These are phyloP conservation scores for Nomada ferruginata DNA, from an alignment of 2,888 invertebrate genomes.

Conservation along the genomic window DNA sequence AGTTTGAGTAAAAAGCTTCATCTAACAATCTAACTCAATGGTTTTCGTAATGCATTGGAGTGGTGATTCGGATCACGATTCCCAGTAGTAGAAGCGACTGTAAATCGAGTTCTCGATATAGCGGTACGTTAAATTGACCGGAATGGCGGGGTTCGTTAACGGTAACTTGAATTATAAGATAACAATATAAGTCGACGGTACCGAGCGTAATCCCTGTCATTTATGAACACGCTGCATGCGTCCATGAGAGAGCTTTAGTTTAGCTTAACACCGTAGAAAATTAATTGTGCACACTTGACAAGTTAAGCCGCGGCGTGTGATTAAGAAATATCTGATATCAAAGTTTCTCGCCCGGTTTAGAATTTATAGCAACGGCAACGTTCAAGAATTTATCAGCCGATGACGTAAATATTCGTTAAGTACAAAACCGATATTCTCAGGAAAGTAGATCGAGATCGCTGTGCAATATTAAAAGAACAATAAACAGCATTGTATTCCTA, in stretches of 20 bases:
- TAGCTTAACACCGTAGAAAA: slow-evolving; percentile 61
- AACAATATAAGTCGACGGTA: slow-evolving; percentile 65
- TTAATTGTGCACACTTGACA: slow-evolving; percentile 63
- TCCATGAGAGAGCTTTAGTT: slow-evolving; percentile 65
- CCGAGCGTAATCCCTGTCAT: slow-evolving; percentile 64
- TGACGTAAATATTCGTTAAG: slow-evolving; percentile 26
- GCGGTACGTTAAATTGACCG: slow-evolving; percentile 2
- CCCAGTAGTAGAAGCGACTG: not conserved
- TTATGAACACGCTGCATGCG: slow-evolving; percentile 67
- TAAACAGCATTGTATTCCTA: not conserved
- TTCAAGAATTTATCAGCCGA: slow-evolving; percentile 39
- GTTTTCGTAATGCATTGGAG: too few species aligned
- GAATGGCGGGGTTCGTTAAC: slow-evolving; percentile 54
- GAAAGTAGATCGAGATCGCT: not conserved
- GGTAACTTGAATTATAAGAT: slow-evolving; percentile 70
- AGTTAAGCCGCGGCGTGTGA: slow-evolving; percentile 53
- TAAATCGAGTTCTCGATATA: slow-evolving; percentile 17
- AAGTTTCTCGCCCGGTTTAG: slow-evolving; percentile 33
- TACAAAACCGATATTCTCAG: slow-evolving; percentile 5
- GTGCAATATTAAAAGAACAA: slow-evolving; percentile 6
- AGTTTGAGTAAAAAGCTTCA: too few species aligned
- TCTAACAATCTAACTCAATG: too few species aligned
- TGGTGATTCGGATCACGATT: not conserved
- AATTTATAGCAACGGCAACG: slow-evolving; percentile 30
- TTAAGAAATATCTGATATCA: slow-evolving; percentile 59